A percentile compares a stretch with the other conserved stretches of the same genome.
These are phyloP conservation scores for Eubucco bourcierii DNA, from an alignment of 2,113 vertebrate genomes.

Conservation along the genomic window DNA sequence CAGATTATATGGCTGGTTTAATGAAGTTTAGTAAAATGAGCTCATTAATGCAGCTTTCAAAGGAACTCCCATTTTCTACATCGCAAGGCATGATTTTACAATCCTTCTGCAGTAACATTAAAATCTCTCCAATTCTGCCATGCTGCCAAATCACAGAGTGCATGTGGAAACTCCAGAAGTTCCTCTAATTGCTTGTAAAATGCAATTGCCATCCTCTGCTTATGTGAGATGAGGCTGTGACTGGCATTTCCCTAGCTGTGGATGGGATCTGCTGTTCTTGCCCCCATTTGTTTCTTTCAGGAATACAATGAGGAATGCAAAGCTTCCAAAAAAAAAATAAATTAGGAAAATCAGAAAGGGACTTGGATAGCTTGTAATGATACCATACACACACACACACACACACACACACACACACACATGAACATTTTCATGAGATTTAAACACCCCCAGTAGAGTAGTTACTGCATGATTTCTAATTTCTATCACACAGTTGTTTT, in stretches of 20 bases:
- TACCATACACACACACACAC: background rate
- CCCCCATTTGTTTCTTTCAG: constrained; percentile 17
- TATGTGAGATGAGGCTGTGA: background rate
- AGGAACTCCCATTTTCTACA: constrained; percentile 74
- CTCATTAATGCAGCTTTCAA: constrained; percentile 70
- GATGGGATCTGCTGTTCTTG: background rate
- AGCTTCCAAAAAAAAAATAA: constrained; percentile 11
- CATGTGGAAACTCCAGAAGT: constrained; percentile 62
- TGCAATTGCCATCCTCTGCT: constrained; percentile 32
- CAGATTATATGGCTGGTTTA: constrained; percentile 65
- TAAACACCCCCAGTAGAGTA: background rate
- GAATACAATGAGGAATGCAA: background rate
- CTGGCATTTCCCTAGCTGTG: constrained; percentile 5
- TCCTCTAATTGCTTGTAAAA: constrained; percentile 72
- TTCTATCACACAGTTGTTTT: constrained; percentile 33
- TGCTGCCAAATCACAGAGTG: constrained; percentile 61
- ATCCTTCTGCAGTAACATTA: constrained; percentile 69
- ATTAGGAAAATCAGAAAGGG: background rate
- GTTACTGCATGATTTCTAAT: constrained; percentile 36
- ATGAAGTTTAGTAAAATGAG: constrained; percentile 74
- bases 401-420: background rate
- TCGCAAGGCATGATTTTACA: constrained; percentile 72
- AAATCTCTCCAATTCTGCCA: constrained; percentile 53
- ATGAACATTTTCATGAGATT: background rate
- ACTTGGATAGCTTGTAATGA: background rate